Evolutionary conservation across 2,888 invertebrate genomes (phyloP).

Genomic region (Caenorhabditis auriculariae): DNA sequence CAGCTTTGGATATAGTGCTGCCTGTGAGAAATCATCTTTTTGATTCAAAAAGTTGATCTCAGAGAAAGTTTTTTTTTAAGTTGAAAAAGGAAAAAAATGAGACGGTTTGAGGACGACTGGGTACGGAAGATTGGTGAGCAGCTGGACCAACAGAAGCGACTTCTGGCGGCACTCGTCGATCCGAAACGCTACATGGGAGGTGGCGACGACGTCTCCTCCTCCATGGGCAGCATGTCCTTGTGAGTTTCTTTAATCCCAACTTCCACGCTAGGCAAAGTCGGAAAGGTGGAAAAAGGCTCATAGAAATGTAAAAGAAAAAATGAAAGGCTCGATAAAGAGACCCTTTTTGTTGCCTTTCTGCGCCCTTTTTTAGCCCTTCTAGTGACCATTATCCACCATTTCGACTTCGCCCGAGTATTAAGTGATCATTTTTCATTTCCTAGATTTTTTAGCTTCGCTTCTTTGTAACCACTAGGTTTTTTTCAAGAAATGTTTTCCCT

Average conservation of each 20-base stretch:
- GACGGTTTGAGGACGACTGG: constrained; percentile 63
- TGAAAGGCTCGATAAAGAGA: not conserved
- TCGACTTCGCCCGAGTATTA: no score
- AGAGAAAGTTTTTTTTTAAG: not conserved
- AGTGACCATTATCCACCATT: no score
- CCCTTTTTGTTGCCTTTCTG: not conserved
- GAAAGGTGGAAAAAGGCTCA: not conserved
- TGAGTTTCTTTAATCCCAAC: constrained; percentile 20
- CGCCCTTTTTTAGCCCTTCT: no score
- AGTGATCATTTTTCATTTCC: not conserved
- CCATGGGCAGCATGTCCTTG: constrained; percentile 47
- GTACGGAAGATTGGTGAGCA: constrained; percentile 75
- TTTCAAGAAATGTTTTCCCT: no score
- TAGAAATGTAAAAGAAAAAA: not conserved
- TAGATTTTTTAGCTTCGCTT: not conserved
- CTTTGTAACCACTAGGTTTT: no score
- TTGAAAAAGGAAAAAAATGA: no score
- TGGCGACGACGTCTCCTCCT: constrained; percentile 48
- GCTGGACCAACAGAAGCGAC: constrained; percentile 87
- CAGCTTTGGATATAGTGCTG: no score
- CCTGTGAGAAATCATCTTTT: not conserved
- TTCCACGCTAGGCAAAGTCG: not conserved
- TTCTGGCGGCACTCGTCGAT: constrained; percentile 90
- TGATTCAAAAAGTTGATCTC: not conserved
- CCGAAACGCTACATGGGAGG: constrained; percentile 69